phyloP scores from a whole-genome alignment of 2,113 vertebrate species.

The Seriola dumerili region DNA sequence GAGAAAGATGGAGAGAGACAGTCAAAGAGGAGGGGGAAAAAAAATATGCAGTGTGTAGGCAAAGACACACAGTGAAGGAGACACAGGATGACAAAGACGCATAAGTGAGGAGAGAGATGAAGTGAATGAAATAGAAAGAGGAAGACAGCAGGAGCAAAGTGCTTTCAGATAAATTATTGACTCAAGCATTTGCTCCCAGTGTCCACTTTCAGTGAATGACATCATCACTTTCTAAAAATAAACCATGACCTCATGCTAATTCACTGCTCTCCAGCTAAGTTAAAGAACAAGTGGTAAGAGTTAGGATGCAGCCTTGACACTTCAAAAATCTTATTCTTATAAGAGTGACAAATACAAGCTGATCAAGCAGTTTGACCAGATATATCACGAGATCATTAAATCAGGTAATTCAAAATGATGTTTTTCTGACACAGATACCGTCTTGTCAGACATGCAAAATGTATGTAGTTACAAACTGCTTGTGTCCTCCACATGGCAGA shows the following conservation, averaged over 20 bases:
- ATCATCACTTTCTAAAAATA: slow-evolving; percentile 75
- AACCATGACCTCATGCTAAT: slow-evolving; percentile 69
- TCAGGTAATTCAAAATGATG: not conserved
- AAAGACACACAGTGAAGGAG: slow-evolving; percentile 38
- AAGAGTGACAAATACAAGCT: not conserved
- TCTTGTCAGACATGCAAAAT: slow-evolving; percentile 1
- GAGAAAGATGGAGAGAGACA: slow-evolving; percentile 34
- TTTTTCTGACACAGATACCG: not conserved
- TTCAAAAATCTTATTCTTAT: not conserved
- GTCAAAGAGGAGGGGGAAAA: not conserved
- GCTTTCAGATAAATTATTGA: slow-evolving; percentile 83
- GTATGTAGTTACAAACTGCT: not conserved
- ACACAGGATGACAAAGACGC: slow-evolving; percentile 36
- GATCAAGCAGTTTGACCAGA: not conserved
- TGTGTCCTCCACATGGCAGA: not conserved
- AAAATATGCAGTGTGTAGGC: slow-evolving; percentile 5
- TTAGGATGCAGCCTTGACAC: not conserved
- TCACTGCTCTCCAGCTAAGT: slow-evolving; percentile 45
- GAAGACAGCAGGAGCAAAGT: slow-evolving; percentile 69
- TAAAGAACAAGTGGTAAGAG: slow-evolving; percentile 31
- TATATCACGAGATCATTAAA: not conserved
- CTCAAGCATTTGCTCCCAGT: slow-evolving; percentile 60
- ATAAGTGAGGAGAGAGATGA: slow-evolving; percentile 28
- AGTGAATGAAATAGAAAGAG: slow-evolving; percentile 60
- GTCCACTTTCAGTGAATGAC: slow-evolving; percentile 76